Base-by-base conservation (phyloP, 1,140 invertebrate species). In the Diplogasteroides magnus region DNA sequence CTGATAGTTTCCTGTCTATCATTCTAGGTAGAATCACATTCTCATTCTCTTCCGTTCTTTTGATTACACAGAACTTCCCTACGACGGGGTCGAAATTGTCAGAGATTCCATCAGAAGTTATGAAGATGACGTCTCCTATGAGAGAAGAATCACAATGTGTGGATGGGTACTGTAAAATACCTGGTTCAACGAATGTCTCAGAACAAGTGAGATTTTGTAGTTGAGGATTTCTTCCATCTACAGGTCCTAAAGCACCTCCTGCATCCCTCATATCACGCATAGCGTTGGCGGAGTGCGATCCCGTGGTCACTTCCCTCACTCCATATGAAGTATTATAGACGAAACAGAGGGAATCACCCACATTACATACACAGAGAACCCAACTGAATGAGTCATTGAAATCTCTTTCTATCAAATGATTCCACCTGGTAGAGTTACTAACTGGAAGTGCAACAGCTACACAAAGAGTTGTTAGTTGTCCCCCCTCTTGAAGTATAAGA, bases 71-170 rank as follows among this genome's bases (percentile, higher is more conserved):
- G 83, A 94, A 92, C 84, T 92, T 92, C 3, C 92, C 92, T 67
- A 94, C 92, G 57, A 94, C 92, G 1, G 92, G 93, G 85, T 94
- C 92, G 83, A 94, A 93, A 82, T 94, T 94, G 80, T 94, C 92
- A 14, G 91, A 92, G 29, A 94, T 88, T n/a, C 92, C 92, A 82
- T 94, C 92, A 23, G 90, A 91, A 0, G 91, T 92, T 15, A 95
- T 86, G 81, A 93, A 92, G 32, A 95, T 90, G 74, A 94, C 89
- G 82, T 94, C 93, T 13, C 90, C 91, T 48, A 87, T 83, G 6
- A 13, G 25, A 61, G 6, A 0, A 1, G 63, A 68, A n/a, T 14
- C 1, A 1, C 13, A 27, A n/a, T n/a, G n/a, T n/a, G n/a, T n/a
- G 60, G 25, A 62, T 14, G 74, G 15, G 67, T 71, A 74, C 59